Evolutionary conservation across 2,888 invertebrate species (phyloP), one percentile per base, ranked within the genome.

Genomic region (Athalia cordata): DNA sequence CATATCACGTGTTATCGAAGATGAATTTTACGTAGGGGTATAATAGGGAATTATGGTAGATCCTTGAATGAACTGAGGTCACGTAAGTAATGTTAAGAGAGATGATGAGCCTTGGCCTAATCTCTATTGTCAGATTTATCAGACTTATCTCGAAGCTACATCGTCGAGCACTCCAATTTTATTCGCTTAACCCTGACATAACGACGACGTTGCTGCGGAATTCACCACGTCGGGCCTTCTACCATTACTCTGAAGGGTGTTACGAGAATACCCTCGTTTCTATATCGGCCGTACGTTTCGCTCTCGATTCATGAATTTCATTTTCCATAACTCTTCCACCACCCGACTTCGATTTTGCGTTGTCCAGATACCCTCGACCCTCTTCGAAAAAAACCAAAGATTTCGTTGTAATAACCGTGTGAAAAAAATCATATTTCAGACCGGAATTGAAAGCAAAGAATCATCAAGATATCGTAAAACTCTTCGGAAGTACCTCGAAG

Each of bases 111-210:
- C 13, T 50, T 50, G 64, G 45, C n/a, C 67, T 52, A 62, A 84
- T 85, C 83, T 80, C 13, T 68, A 66, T 78, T 79, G 83, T 85
- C 84, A 79, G 84, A 83, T 84, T 85, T 85, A 85, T 86, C 83
- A 80, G 75, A 78, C 84, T 84, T 82, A 86, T 86, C 82, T 83
- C 50, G 61, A 50, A 65, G 61, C 79, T 83, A 86, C 87, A 85
- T 74, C 84, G 82, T 82, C 84, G 79, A 80, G 84, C 86, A 88
- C 87, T 88, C 83, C 79, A 82, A 83, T 85, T 84, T 84, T 85
- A 85, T 85, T 85, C 81, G 80, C 79, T 81, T 80, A 79, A 78
- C 78, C 79, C 76, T 78, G 67, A 77, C 77, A 55, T 45, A 77
- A 62, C 77, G 67, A 45, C 50, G 13, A 50, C 68, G 65, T 13